These are phyloP conservation scores for Caenorhabditis becei DNA, from an alignment of 2,888 invertebrate species.

Conservation along the genomic window DNA sequence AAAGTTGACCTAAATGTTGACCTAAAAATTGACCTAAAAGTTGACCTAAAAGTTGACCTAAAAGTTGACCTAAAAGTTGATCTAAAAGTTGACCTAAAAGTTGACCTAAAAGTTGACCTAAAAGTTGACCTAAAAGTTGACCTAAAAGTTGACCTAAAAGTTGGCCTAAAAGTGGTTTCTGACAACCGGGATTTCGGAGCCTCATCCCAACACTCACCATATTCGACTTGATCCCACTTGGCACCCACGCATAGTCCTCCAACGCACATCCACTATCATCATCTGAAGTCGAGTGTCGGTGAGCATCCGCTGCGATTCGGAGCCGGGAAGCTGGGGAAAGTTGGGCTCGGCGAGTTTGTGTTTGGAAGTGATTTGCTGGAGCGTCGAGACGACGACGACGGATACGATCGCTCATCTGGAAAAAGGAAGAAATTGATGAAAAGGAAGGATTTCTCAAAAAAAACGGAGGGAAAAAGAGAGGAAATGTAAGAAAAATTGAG, in stretches of 20 bases:
- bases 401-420: conserved; percentile 58
- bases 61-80: no score
- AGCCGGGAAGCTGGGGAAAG: conserved; percentile 75
- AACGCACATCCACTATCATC: conserved; percentile 98
- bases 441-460: conserved; percentile 1
- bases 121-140: no score
- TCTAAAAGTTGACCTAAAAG: no score
- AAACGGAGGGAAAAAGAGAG: background rate
- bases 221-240: conserved; percentile 94
- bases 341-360: background rate
- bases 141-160: no score
- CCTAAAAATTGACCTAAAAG: no score
- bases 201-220: conserved; percentile 86
- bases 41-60: no score
- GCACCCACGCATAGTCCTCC: conserved; percentile 98
- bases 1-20: no score
- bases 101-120: no score
- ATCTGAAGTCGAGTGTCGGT: conserved; percentile 84
- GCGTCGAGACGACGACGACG: conserved; percentile 58
- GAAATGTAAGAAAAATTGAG: background rate
- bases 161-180: no score
- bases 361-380: background rate
- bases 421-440: background rate
- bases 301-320: conserved; percentile 76
- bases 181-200: no score